Evolutionary conservation across 2,797 vertebrate genomes (phyloP), one percentile per base, ranked within the genome.

Genomic region (Labeo calbasu): DNA sequence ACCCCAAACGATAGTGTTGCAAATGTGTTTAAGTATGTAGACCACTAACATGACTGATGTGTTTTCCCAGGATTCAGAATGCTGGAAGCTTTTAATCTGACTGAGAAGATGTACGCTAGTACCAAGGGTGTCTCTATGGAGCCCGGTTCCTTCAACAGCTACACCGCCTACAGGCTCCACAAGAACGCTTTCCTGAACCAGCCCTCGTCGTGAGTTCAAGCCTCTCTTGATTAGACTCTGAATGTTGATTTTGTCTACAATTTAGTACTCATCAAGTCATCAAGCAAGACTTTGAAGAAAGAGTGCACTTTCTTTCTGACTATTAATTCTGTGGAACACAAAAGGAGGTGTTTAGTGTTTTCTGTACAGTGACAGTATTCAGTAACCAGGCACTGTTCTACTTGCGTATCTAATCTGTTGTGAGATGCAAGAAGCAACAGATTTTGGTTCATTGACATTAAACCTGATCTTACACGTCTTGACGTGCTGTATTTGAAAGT

Each of bases 41-140:
- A 55, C n/a, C 53, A 21, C 40, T 83, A 51, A 83, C 73, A n/a
- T 43, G n/a, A 32, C 1, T 53, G 17, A 15, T 50, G 8, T 53
- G 28, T 70, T 48, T 19, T 36, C 15, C 36, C 90, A 99, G 98
- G 98, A 86, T 99, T 98, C 95, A 95, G 96, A 92, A 99, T 99
- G 98, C 93, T 99, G 4, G 98, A 99, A 92, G 95, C 96, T 0
- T 99, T 99, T 88, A 99, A 99, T 91, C 92, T 99, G 87, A 99
- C 98, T 0, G 97, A 98, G 90, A 99, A 96, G 92, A 96, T 93
- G 79, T 99, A 97, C 92, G 92, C 96, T 21, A 95, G 92, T 40
- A 91, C 96, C 6, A 94, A 94, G 86, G 98, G 98, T 0, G 95
- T 99, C 4, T 99, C 98, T 21, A 93, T 99, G 96, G 97, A 98